phyloP scores from a whole-genome alignment of 2,113 vertebrate species.

The Rhombomys opimus region DNA sequence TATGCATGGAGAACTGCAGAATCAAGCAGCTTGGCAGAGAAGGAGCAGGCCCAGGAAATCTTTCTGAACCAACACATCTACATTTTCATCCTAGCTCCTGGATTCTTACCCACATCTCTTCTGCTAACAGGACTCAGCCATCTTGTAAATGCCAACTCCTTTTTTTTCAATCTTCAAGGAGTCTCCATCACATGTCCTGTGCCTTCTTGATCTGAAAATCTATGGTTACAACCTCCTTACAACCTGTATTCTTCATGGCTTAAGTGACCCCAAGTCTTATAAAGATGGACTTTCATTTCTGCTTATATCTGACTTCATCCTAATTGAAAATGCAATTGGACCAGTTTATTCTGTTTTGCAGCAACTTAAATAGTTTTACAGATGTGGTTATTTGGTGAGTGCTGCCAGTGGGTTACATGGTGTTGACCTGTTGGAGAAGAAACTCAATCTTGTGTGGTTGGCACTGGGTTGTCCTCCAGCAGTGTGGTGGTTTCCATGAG shows the following conservation, averaged over 20 bases:
- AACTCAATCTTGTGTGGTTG: neutral
- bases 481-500: neutral
- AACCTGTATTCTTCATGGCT: neutral
- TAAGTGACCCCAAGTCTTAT: neutral
- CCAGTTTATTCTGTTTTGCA: neutral
- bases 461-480: neutral
- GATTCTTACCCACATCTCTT: neutral
- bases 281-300: neutral
- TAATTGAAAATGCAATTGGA: neutral
- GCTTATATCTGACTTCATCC: neutral
- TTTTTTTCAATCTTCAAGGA: no score
- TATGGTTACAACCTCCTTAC: neutral
- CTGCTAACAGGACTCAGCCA: no score
- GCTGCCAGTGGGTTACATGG: neutral
- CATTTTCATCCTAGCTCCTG: neutral
- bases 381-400: neutral
- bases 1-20: neutral
- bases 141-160: neutral
- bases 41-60: accelerated
- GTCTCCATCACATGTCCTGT: neutral
- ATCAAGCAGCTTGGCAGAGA: neutral
- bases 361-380: neutral
- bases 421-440: neutral
- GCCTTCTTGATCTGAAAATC: neutral
- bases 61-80: neutral